A percentile compares a stretch with the other conserved stretches of the same genome.
phyloP scores from a whole-genome alignment of 2,888 invertebrate genomes.

The Bombylius discolor region DNA sequence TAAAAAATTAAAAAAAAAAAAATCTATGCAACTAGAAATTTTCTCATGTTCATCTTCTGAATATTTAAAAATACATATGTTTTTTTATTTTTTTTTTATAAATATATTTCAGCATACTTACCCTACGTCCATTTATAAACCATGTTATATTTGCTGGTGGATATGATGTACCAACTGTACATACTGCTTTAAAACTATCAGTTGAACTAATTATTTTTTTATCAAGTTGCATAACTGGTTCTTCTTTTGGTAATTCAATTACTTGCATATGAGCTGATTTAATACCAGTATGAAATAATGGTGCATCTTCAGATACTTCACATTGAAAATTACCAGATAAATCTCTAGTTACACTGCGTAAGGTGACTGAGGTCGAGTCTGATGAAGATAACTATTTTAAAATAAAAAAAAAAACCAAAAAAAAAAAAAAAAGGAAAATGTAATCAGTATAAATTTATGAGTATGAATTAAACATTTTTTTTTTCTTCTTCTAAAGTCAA shows the following conservation, averaged over 20 bases:
- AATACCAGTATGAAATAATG: constrained; percentile 44
- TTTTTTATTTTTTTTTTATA: too few species aligned
- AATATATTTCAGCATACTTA: constrained; percentile 21
- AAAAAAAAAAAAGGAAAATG: too few species aligned
- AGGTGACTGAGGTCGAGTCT: constrained; percentile 41
- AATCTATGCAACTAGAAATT: too few species aligned
- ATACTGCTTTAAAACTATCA: constrained; percentile 41
- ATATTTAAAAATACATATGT: too few species aligned
- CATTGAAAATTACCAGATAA: constrained; percentile 44
- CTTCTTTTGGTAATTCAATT: constrained; percentile 42
- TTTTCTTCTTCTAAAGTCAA: too few species aligned
- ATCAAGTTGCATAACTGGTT: constrained; percentile 40
- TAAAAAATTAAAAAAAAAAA: too few species aligned
- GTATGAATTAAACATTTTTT: too few species aligned
- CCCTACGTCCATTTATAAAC: constrained; percentile 42
- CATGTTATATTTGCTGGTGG: constrained; percentile 44
- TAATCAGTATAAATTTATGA: too few species aligned
- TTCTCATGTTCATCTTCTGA: too few species aligned
- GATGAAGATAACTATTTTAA: constrained; percentile 37
- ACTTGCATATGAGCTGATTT: constrained; percentile 42
- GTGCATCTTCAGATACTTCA: constrained; percentile 46
- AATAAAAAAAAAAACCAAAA: too few species aligned
- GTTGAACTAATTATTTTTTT: constrained; percentile 40
- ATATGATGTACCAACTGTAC: constrained; percentile 43
- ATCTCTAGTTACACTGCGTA: constrained; percentile 41